Evolutionary conservation across 1,140 invertebrate genomes (phyloP).

Genomic region (Agrilus planipennis): DNA sequence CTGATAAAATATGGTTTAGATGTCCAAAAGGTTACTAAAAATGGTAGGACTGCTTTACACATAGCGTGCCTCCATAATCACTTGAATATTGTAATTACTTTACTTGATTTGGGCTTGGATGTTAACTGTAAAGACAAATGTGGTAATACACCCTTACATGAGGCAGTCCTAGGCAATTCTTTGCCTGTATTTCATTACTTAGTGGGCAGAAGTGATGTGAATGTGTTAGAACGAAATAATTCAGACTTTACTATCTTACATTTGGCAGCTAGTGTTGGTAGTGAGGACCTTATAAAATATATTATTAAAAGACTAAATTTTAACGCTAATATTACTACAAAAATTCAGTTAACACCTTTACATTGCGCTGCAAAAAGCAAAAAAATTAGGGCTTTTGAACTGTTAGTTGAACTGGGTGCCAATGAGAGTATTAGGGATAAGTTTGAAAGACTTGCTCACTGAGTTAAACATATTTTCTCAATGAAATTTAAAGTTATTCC

Average conservation of each 20-base stretch:
- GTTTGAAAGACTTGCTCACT: conserved; percentile 19
- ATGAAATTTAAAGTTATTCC: too few species aligned
- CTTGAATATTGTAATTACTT: conserved; percentile 28
- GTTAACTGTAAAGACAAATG: conserved; percentile 40
- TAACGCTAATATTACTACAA: conserved; percentile 20
- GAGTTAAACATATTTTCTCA: too few species aligned
- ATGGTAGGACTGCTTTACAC: conserved; percentile 50
- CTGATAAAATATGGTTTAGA: conserved; percentile 33
- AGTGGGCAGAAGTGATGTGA: conserved; percentile 25
- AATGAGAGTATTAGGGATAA: conserved; percentile 18
- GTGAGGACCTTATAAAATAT: conserved; percentile 37
- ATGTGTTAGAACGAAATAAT: conserved; percentile 36
- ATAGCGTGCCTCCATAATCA: conserved; percentile 47
- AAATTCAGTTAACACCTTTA: conserved; percentile 18
- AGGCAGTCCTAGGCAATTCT: conserved; percentile 44
- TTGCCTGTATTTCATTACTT: conserved; percentile 34
- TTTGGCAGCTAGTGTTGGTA: conserved; percentile 45
- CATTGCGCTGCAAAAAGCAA: conserved; percentile 27
- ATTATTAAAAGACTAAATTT: conserved; percentile 33
- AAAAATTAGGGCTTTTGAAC: conserved; percentile 12
- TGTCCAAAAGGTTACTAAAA: conserved; percentile 40
- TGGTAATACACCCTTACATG: conserved; percentile 50
- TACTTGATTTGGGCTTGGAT: conserved; percentile 27
- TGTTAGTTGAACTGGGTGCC: conserved; percentile 18
- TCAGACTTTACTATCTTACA: conserved; percentile 41